Conservation (phyloP, 2,113 vertebrate genomes). For the Ochotona princeps region DNA sequence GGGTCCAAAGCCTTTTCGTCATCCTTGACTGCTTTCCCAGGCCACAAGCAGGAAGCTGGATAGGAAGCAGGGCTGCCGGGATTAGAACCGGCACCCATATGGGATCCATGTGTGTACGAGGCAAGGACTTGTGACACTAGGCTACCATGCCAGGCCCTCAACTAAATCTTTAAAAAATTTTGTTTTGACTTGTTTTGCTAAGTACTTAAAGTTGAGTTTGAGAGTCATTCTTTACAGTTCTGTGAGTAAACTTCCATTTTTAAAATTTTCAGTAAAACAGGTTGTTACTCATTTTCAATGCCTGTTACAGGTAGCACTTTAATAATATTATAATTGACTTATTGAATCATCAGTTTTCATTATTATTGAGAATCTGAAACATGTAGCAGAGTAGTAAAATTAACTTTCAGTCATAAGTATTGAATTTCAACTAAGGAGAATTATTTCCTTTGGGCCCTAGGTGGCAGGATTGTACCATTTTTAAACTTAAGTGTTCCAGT, state of each 20-base stretch:
- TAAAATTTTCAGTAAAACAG: background rate
- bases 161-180: too few relatives aligned
- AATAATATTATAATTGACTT: background rate
- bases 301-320: background rate
- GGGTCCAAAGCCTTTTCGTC: too few relatives aligned
- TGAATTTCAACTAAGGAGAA: constrained; percentile 50
- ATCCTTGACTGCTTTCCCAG: too few relatives aligned
- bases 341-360: background rate
- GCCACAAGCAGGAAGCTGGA: too few relatives aligned
- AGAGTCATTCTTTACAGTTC: background rate
- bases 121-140: too few relatives aligned
- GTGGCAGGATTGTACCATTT: constrained; percentile 84
- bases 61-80: too few relatives aligned
- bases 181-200: constrained; percentile 36
- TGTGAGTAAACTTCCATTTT: background rate
- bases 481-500: background rate
- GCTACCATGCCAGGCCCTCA: too few relatives aligned
- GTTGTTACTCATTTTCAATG: constrained; percentile 6
- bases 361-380: constrained; percentile 16
- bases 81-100: too few relatives aligned
- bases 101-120: too few relatives aligned
- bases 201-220: background rate
- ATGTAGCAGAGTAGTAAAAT: background rate
- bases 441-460: constrained; percentile 79
- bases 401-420: background rate